phyloP scores from a whole-genome alignment of 2,888 invertebrate genomes.

The Cataglyphis livida region DNA sequence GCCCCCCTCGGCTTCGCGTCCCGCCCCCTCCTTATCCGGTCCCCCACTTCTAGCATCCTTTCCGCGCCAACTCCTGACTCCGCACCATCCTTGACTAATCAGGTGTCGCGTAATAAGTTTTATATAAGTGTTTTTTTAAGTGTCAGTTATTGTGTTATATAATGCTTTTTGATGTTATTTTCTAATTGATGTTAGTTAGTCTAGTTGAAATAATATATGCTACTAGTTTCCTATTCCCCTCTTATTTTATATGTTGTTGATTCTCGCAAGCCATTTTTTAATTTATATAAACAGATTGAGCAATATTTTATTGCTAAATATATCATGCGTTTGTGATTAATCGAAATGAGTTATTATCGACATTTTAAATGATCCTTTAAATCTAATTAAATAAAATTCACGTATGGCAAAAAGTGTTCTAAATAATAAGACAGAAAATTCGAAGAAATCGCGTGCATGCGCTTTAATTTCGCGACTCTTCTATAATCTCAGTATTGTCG shows the following conservation, averaged over 20 bases:
- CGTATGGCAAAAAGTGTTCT: too few species aligned
- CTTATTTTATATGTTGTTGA: not conserved
- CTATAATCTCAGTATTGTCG: slow-evolving; percentile 64
- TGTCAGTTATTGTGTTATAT: not conserved
- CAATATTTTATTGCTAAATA: too few species aligned
- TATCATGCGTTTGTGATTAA: too few species aligned
- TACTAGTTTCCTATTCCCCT: not conserved
- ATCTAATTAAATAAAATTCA: not conserved
- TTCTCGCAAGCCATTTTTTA: too few species aligned
- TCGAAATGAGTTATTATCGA: not conserved
- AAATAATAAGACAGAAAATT: not conserved
- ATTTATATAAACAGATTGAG: too few species aligned
- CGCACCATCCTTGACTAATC: slow-evolving; percentile 53
- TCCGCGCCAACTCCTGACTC: not conserved
- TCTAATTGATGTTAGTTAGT: not conserved
- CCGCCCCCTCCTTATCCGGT: slow-evolving; percentile 42
- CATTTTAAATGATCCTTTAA: not conserved
- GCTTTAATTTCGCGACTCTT: slow-evolving; percentile 79
- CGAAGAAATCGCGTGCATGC: slow-evolving; percentile 70
- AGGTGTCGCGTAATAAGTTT: not conserved
- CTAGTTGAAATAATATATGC: not conserved
- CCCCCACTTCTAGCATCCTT: slow-evolving; percentile 60
- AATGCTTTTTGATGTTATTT: not conserved
- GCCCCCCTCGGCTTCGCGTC: slow-evolving; percentile 73
- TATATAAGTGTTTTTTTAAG: too few species aligned